Conservation (phyloP, 1,140 invertebrate genomes). For the Ceratitis capitata region DNA sequence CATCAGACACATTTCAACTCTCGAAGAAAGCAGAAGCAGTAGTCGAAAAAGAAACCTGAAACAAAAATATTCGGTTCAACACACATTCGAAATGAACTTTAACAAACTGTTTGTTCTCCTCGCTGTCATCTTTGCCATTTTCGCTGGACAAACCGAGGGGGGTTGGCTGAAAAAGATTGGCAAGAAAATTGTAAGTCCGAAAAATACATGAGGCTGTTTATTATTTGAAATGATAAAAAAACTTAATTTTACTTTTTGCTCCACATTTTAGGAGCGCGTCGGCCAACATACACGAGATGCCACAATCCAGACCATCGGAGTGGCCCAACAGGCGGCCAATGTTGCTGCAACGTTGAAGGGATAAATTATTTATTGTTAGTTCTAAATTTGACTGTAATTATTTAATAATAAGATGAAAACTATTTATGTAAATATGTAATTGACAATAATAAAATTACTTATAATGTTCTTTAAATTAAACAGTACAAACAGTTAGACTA, state of each 20-base stretch:
- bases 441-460: too few species aligned
- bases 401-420: too few species aligned
- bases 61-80: neutral
- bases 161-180: conserved; percentile 58
- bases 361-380: too few species aligned
- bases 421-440: too few species aligned
- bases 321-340: neutral
- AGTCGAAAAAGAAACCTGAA: neutral
- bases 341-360: neutral
- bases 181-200: conserved; percentile 49
- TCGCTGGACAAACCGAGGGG: conserved; percentile 54
- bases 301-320: conserved; percentile 50
- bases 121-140: conserved; percentile 53
- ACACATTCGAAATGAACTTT: conserved; percentile 53
- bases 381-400: too few species aligned
- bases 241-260: neutral
- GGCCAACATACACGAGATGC: conserved; percentile 59
- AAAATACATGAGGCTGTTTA: neutral
- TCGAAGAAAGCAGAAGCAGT: neutral
- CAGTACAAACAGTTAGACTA: too few species aligned
- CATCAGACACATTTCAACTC: too few species aligned
- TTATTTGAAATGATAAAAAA: too few species aligned
- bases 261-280: conserved; percentile 52
- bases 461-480: too few species aligned
- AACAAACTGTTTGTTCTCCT: conserved; percentile 56